Percentiles rank a stretch among this genome's conserved stretches.
These are phyloP conservation scores for Heterochromis multidens DNA, from an alignment of 2,113 vertebrate genomes.

Conservation along the genomic window DNA sequence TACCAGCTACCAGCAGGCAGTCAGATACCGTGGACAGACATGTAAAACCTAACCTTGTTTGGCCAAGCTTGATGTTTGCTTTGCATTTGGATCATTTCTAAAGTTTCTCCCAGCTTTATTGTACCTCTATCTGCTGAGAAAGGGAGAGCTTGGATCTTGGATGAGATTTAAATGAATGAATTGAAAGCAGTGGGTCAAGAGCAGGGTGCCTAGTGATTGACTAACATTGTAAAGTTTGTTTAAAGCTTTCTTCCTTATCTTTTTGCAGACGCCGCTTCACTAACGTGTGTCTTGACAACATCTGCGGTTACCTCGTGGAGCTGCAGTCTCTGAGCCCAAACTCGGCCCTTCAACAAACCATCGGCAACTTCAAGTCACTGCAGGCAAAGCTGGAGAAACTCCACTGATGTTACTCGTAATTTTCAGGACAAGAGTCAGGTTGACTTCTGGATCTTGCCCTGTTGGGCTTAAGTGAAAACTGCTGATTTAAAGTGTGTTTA, in stretches of 20 bases:
- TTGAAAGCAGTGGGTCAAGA: neutral
- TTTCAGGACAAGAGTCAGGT: neutral
- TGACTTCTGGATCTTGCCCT: slow-evolving; percentile 7
- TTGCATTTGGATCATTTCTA: neutral
- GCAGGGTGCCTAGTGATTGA: neutral
- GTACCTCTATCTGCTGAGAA: neutral
- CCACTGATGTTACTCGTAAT: slow-evolving; percentile 70
- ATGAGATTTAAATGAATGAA: neutral
- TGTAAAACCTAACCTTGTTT: neutral
- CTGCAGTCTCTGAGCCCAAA: slow-evolving; percentile 92
- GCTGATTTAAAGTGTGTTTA: neutral
- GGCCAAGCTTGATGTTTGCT: neutral
- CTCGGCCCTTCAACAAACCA: slow-evolving; percentile 79
- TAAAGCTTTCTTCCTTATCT: neutral
- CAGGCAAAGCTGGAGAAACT: slow-evolving; percentile 93
- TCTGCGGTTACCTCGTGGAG: slow-evolving; percentile 94
- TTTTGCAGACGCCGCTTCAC: slow-evolving; percentile 86
- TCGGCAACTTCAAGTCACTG: slow-evolving; percentile 92
- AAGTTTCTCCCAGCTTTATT: neutral
- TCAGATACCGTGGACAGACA: neutral
- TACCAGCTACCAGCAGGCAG: neutral
- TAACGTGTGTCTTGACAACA: slow-evolving; percentile 90
- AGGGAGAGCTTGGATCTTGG: neutral
- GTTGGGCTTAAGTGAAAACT: slow-evolving; percentile 13
- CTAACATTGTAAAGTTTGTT: neutral